Evolutionary conservation across 1,140 invertebrate species (phyloP), one percentile per base, ranked within the genome.

Genomic region (Solen grandis): DNA sequence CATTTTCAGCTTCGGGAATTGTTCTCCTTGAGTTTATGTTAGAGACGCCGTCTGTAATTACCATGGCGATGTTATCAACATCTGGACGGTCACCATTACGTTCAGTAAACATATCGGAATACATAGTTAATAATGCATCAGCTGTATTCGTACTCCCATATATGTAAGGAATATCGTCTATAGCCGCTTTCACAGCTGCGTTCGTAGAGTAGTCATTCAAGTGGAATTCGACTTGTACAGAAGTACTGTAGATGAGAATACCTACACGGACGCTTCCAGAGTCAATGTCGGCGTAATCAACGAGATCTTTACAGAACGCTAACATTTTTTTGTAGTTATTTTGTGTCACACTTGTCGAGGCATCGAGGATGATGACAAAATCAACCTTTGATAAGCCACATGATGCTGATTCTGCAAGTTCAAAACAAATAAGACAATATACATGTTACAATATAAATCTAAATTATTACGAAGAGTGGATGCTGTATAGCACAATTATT

Each of bases 91-190:
- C 89, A n/a, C 89, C 89, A 79, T 86, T 85, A 14, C 13, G 27
- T 25, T n/a, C 0, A 29, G 83, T 84, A 76, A 87, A 90, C 86
- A 90, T 87, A 29, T 72, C n/a, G 4, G 70, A 72, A 27, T 83
- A 79, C 87, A 90, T 87, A 19, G 78, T 85, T 14, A 66, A 57
- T 4, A 90, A 50, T 16, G 74, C 87, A 62, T 85, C 88, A 13
- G 86, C 85, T 22, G 87, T 90, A 65, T 90, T 90, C 38, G 88
- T 89, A 55, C 88, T 90, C 33, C 88, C 88, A 55, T 84, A 85
- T 14, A 74, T 77, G 41, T 88, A 90, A 13, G 84, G 84, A n/a
- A 89, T 86, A 2, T 75, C 74, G 35, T 86, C 82, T 41, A 90
- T 85, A 46, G 88, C 87, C 19, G 70, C 62, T 29, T 77, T 69